Percentiles rank a stretch among this genome's conserved stretches.
These are phyloP conservation scores for Chromobotia macracanthus DNA, from an alignment of 2,797 vertebrate species.

Conservation along the genomic window DNA sequence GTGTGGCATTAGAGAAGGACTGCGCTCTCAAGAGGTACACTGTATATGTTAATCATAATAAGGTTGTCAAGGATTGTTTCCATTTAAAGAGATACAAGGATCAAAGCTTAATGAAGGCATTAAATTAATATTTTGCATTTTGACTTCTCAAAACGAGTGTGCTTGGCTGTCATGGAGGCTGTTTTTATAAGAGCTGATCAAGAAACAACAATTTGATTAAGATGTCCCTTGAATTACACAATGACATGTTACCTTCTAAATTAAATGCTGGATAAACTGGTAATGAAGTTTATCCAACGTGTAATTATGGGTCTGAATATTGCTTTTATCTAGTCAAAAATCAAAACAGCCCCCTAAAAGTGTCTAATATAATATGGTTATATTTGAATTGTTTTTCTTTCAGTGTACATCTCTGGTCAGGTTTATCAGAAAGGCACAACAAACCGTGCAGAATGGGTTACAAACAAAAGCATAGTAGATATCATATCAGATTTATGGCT, in stretches of 20 bases:
- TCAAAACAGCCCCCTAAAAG: neutral
- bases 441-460: too few species aligned
- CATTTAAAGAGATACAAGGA: constrained; percentile 65
- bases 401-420: neutral
- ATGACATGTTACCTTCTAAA: neutral
- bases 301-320: neutral
- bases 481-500: too few species aligned
- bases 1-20: constrained; percentile 55
- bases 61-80: constrained; percentile 46
- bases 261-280: neutral
- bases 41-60: constrained; percentile 56
- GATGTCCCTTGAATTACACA: neutral
- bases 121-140: constrained; percentile 26
- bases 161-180: constrained; percentile 1
- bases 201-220: too few species aligned
- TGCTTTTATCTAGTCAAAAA: neutral
- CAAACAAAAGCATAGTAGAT: too few species aligned
- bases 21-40: constrained; percentile 45
- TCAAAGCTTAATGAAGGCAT: constrained; percentile 47
- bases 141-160: neutral
- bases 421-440: too few species aligned
- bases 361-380: too few species aligned
- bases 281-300: too few species aligned
- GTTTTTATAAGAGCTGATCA: neutral
- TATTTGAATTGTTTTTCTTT: neutral